phyloP scores from a whole-genome alignment of 1,140 invertebrate genomes.

The Hestina assimilis region DNA sequence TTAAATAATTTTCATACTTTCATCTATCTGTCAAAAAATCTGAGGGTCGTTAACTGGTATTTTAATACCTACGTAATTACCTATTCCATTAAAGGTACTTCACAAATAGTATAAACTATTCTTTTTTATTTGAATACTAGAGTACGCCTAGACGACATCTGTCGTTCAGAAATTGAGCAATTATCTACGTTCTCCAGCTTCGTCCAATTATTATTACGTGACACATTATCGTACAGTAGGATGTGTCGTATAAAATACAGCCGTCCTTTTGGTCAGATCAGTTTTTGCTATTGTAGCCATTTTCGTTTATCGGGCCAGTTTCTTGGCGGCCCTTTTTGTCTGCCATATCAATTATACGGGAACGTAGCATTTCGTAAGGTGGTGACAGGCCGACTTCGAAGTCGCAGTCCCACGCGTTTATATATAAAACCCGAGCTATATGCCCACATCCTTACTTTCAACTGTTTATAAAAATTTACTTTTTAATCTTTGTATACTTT shows the following conservation, averaged over 20 bases:
- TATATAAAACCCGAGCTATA: not conserved
- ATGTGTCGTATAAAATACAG: conserved; percentile 18
- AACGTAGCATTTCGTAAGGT: conserved; percentile 46
- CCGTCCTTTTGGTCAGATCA: conserved; percentile 40
- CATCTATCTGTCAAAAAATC: no score
- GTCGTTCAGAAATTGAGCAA: no score
- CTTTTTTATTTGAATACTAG: no score
- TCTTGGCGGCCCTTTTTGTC: conserved; percentile 40
- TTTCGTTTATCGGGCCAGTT: conserved; percentile 42
- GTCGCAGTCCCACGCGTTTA: conserved; percentile 26
- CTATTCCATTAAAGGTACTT: no score
- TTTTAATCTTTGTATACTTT: not conserved
- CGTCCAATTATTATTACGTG: conserved; percentile 13
- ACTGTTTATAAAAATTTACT: no score
- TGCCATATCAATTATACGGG: conserved; percentile 57
- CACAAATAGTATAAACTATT: no score
- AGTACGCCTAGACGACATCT: no score
- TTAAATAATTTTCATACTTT: no score
- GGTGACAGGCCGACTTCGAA: conserved; percentile 40
- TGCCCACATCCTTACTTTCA: not conserved
- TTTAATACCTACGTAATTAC: no score
- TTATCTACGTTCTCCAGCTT: no score
- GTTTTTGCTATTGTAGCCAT: conserved; percentile 50
- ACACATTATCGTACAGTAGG: conserved; percentile 13
- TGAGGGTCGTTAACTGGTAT: no score